phyloP scores from a whole-genome alignment of 2,113 vertebrate genomes.

The Alosa alosa region DNA sequence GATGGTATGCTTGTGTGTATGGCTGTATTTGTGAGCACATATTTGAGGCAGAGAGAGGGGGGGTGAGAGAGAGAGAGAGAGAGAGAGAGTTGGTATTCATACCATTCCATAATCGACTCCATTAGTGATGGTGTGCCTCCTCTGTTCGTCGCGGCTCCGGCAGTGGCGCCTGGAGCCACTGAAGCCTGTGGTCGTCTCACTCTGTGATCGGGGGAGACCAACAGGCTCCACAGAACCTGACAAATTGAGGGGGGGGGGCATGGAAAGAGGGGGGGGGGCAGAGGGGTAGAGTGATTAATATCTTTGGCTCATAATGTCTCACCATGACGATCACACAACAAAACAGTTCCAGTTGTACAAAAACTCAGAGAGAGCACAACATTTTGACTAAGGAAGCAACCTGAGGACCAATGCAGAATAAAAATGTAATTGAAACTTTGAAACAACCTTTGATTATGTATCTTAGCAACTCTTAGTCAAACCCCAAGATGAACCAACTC shows the following conservation, averaged over 20 bases:
- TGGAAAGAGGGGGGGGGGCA: not conserved
- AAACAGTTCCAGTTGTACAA: not conserved
- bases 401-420: too few relatives aligned
- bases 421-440: too few relatives aligned
- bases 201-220: conserved; percentile 71
- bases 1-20: not conserved
- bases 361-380: too few relatives aligned
- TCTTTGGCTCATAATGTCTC: not conserved
- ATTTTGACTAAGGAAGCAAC: too few relatives aligned
- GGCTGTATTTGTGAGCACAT: not conserved
- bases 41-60: not conserved
- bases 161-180: conserved; percentile 64
- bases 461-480: too few relatives aligned
- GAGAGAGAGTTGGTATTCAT: conserved; percentile 4
- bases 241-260: not conserved
- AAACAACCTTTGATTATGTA: too few relatives aligned
- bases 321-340: not conserved
- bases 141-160: conserved; percentile 75
- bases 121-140: conserved; percentile 90
- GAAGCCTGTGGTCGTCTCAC: conserved; percentile 66
- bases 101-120: conserved; percentile 90
- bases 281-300: not conserved
- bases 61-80: not conserved
- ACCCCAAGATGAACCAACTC: too few relatives aligned
- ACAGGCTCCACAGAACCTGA: conserved; percentile 58